phyloP scores from a whole-genome alignment of 2,888 invertebrate genomes.

The Drosophila tanythrix region DNA sequence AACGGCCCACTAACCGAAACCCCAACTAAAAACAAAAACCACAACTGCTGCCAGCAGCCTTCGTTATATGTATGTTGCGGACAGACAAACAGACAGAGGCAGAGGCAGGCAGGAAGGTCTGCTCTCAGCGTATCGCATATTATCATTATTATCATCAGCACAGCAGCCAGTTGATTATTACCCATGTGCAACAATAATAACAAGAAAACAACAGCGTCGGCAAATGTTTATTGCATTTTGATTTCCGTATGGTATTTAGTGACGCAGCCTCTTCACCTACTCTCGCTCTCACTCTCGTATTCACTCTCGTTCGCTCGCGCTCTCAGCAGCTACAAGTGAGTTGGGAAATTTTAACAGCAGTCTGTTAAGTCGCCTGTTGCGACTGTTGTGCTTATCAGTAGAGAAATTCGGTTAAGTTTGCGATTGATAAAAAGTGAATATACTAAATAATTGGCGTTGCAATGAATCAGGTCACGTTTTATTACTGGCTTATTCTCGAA shows the following conservation, averaged over 20 bases:
- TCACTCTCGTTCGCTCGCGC: conserved; percentile 31
- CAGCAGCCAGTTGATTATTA: conserved; percentile 55
- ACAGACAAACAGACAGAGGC: conserved; percentile 11
- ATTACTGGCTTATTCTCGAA: background rate
- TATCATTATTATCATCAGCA: conserved; percentile 52
- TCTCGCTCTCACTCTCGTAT: conserved; percentile 18
- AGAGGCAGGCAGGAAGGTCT: conserved; percentile 19
- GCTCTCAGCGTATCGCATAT: conserved; percentile 44
- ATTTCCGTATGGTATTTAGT: conserved; percentile 70
- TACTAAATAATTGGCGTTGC: conserved; percentile 1
- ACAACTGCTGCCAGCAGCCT: conserved; percentile 53
- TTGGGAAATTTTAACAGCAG: conserved; percentile 65
- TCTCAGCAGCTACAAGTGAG: conserved; percentile 34
- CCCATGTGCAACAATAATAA: conserved; percentile 39
- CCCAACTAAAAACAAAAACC: conserved; percentile 61
- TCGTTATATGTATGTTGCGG: conserved; percentile 1
- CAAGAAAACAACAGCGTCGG: conserved; percentile 31
- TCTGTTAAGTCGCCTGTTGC: conserved; percentile 50
- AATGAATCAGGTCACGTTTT: conserved; percentile 31
- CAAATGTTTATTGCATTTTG: conserved; percentile 73
- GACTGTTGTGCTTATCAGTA: conserved; percentile 51
- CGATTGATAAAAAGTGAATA: conserved; percentile 37
- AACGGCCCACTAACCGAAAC: conserved; percentile 78
- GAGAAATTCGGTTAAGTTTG: conserved; percentile 5
- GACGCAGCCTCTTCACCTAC: conserved; percentile 31